Evolutionary conservation across 2,113 vertebrate species (phyloP).

Genomic region (Rhabdornis inornatus): DNA sequence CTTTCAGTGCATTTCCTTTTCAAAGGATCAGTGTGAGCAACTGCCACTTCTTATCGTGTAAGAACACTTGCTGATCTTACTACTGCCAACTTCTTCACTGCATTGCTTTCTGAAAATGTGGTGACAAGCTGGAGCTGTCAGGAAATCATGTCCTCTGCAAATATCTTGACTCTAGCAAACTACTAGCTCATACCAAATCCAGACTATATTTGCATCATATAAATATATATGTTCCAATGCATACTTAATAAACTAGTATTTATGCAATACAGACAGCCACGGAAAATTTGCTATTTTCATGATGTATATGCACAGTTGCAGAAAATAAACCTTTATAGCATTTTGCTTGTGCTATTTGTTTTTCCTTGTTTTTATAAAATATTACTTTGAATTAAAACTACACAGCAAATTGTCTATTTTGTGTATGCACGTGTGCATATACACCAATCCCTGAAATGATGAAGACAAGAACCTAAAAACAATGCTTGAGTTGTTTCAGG

Average conservation of each 20-base stretch:
- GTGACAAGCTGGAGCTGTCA: neutral
- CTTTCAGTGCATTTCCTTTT: neutral
- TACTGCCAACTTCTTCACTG: neutral
- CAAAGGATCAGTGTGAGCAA: neutral
- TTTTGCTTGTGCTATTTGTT: neutral
- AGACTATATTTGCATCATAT: neutral
- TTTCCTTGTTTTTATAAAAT: neutral
- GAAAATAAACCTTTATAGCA: neutral
- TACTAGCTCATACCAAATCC: neutral
- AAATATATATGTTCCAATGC: neutral
- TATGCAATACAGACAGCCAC: neutral
- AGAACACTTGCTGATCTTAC: neutral
- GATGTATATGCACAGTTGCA: neutral
- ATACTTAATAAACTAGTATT: neutral
- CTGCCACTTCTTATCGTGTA: neutral
- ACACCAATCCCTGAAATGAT: neutral
- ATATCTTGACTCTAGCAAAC: neutral
- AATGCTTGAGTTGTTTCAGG: neutral
- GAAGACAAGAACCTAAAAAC: neutral
- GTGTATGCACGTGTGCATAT: neutral
- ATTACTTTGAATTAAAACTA: neutral
- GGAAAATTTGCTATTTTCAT: neutral
- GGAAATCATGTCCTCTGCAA: neutral
- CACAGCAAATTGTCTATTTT: neutral
- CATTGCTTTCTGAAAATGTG: neutral